Evolutionary conservation across 2,797 vertebrate species (phyloP).

Genomic region (Gymnopithys bicolor): DNA sequence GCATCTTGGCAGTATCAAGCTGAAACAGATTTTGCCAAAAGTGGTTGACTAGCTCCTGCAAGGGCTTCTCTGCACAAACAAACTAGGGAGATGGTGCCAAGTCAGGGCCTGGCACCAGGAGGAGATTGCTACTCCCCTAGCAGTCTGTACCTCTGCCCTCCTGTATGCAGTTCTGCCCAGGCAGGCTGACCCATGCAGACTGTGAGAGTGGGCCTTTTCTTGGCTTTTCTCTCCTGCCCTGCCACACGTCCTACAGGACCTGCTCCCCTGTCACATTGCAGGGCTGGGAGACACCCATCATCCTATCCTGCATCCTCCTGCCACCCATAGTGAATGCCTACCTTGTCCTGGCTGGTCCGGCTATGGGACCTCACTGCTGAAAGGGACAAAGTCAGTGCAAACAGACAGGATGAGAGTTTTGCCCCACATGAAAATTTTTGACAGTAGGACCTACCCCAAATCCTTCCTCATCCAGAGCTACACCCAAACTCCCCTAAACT

Average conservation of each 20-base stretch:
- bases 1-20: background rate
- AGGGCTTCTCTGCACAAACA: background rate
- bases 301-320: background rate
- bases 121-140: background rate
- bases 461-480: background rate
- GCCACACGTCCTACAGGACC: rapidly evolving
- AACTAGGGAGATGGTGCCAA: background rate
- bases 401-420: background rate
- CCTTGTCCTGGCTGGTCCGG: rapidly evolving
- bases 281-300: background rate
- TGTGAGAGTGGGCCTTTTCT: background rate
- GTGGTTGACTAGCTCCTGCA: rapidly evolving
- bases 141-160: background rate
- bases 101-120: background rate
- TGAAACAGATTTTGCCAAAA: background rate
- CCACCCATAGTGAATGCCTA: rapidly evolving
- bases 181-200: background rate
- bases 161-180: rapidly evolving
- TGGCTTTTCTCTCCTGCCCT: background rate
- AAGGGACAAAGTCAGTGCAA: background rate
- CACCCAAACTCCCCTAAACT: background rate
- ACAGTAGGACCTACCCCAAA: background rate
- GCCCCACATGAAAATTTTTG: background rate
- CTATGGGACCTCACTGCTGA: rapidly evolving
- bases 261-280: rapidly evolving